These are phyloP conservation scores for Sesamia inferens DNA, from an alignment of 2,888 invertebrate genomes.

Conservation along the genomic window DNA sequence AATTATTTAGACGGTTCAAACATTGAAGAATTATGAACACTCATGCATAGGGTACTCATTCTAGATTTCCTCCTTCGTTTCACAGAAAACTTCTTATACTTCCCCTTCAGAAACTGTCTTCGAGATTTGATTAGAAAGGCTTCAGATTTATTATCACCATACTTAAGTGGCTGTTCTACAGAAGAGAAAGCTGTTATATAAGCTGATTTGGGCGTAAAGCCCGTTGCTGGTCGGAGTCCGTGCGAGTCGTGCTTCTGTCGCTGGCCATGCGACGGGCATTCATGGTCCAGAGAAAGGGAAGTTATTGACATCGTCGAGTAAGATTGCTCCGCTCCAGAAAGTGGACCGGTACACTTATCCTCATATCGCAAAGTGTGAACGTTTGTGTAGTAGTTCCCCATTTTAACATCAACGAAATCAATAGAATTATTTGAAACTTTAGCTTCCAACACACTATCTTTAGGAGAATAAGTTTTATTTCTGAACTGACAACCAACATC, in stretches of 20 bases:
- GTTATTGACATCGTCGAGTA: conserved; percentile 70
- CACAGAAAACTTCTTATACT: conserved; percentile 75
- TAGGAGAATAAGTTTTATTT: conserved; percentile 69
- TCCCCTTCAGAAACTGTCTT: conserved; percentile 72
- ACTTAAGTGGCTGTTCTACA: conserved; percentile 25
- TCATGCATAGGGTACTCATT: conserved; percentile 43
- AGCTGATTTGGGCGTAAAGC: conserved; percentile 70
- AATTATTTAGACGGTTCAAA: conserved; percentile 19
- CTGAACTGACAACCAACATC: conserved; percentile 86
- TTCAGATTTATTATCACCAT: conserved; percentile 47
- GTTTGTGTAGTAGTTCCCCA: conserved; percentile 71
- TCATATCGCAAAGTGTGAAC: conserved; percentile 77
- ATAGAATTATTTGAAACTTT: conserved; percentile 76
- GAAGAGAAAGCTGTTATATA: conserved; percentile 70
- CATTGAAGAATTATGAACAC: conserved; percentile 28
- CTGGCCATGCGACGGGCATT: conserved; percentile 74
- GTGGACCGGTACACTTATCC: conserved; percentile 77
- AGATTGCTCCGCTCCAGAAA: conserved; percentile 67
- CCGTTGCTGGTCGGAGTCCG: conserved; percentile 57
- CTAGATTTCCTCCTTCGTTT: conserved; percentile 72
- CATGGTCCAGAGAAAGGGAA: conserved; percentile 72
- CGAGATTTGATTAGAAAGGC: conserved; percentile 69
- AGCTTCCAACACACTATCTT: conserved; percentile 67
- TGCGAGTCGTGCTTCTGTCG: conserved; percentile 37
- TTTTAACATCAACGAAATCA: conserved; percentile 69